These are phyloP conservation scores for Dicranocentrus wangi DNA, from an alignment of 2,888 invertebrate species.

Conservation along the genomic window DNA sequence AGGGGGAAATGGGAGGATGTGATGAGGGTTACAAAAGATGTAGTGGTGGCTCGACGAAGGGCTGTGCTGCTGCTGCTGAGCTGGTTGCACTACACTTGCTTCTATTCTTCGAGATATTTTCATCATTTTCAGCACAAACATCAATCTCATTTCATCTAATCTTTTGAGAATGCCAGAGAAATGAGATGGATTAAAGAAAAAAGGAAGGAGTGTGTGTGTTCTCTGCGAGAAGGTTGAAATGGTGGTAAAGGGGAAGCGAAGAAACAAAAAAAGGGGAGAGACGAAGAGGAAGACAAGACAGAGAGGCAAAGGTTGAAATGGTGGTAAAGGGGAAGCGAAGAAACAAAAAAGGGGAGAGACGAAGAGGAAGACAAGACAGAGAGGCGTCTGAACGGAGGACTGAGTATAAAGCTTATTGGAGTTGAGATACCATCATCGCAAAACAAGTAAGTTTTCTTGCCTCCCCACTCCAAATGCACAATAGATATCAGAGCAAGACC, in stretches of 20 bases:
- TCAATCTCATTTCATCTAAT: slow-evolving; percentile 62
- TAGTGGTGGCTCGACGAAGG: background rate
- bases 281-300: slow-evolving; percentile 13
- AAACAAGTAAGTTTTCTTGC: background rate
- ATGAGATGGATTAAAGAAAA: slow-evolving; percentile 55
- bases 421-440: slow-evolving; percentile 6
- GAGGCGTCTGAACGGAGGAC: background rate
- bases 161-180: slow-evolving; percentile 50
- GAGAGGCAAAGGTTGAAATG: background rate
- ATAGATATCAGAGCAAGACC: slow-evolving; percentile 1
- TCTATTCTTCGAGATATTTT: slow-evolving; percentile 25
- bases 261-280: slow-evolving; percentile 18
- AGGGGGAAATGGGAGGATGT: slow-evolving; percentile 5
- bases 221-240: slow-evolving; percentile 4
- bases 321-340: slow-evolving; percentile 11
- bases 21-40: background rate
- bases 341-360: slow-evolving; percentile 16
- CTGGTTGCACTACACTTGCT: background rate
- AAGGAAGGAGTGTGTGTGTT: slow-evolving; percentile 1
- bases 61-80: too few species aligned
- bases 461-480: background rate
- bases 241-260: slow-evolving; percentile 9
- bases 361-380: slow-evolving; percentile 11
- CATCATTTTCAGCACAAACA: slow-evolving; percentile 57
- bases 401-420: too few species aligned